Base-by-base conservation (phyloP, 2,888 invertebrate genomes). In the Drosophila gaucha region DNA sequence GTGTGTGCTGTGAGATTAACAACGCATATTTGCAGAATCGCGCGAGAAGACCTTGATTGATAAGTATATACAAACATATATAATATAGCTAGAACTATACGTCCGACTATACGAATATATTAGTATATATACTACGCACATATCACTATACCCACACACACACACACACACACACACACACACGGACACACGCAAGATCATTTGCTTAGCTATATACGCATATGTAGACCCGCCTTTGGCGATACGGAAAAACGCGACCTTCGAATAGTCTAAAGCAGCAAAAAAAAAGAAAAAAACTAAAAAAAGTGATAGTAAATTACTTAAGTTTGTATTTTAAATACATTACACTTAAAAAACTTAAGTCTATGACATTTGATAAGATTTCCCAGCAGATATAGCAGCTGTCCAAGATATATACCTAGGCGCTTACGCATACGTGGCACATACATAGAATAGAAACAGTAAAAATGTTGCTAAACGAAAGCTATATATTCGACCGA, bases 31-130 rank as follows among this genome's bases (percentile, higher is more conserved):
- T 86, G 84, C 87, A 77, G 74, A 86, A 84, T 86, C 84, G 80
- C 80, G 71, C 84, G 86, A 84, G 74, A 62, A 71, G 80, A 86
- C 80, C 86, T 86, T 78, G 85, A 82, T 84, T 86, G 85, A 82
- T 82, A 86, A 82, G 86, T 67, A 76, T 67, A 24, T 62, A 56
- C 30, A 59, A 18, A 57, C 28, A 46, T 39, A 55, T 18, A 28
- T 28, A 47, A 43, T 49, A 39, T 18, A 50, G 52, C 26, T 26
- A 33, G 16, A 33, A 33, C 14, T 35, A 72, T n/a, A n/a, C n/a
- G n/a, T n/a, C n/a, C n/a, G n/a, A 71, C 74, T 73, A 72, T 50
- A 57, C 38, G 22, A 39, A 6, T 39, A 22, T 39, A n/a, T n/a
- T 12, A 20, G 12, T n/a, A n/a, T 31, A 3, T 1, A 6, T 14